Evolutionary conservation across 2,113 vertebrate genomes (phyloP), one percentile per base, ranked within the genome.

Genomic region (Stigmatopora nigra): DNA sequence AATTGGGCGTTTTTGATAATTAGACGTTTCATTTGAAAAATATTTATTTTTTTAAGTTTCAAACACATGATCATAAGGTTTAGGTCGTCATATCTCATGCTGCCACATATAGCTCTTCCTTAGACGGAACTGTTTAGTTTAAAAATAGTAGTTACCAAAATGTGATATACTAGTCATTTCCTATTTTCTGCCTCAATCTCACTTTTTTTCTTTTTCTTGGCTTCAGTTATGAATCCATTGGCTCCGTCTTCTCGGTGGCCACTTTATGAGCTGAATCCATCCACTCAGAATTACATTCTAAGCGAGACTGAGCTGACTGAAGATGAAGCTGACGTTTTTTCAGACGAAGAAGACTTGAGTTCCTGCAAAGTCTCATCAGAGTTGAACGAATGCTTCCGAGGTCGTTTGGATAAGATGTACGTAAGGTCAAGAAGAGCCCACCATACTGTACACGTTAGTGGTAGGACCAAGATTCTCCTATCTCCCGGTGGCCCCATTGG

Each of bases 281-380:
- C 88, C 5, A 76, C 70, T 0, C 73, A 77, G 0, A 88, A 83
- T 70, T 76, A 78, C 4, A 55, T 78, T 47, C 61, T 77, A 46
- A 90, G 88, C 2, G 88, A 90, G 67, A 86, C 76, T 1, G 91
- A 91, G 12, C 83, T 87, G 46, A 88, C 82, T 0, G 87, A 90
- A 53, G 89, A 88, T 53, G 91, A 93, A 57, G 82, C 83, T 1
- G 89, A 90, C 6, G 61, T 85, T 67, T 89, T 90, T 55, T 89
- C 91, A 0, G 90, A 92, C 62, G 87, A 84, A 6, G 84, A 89
- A 0, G 81, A 85, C 16, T 60, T 66, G 0, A 75, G 61, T 10
- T 55, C 47, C 14, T 62, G 38, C 60, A 75, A 76, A 38, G 41
- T 71, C 5, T 66, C 53, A 17, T 59, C 64, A 3, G 56, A 4